Percentiles rank a stretch among this genome's conserved stretches.
Evolutionary conservation across 2,113 vertebrate genomes (phyloP).

Genomic region (Oreochromis tanganicae): DNA sequence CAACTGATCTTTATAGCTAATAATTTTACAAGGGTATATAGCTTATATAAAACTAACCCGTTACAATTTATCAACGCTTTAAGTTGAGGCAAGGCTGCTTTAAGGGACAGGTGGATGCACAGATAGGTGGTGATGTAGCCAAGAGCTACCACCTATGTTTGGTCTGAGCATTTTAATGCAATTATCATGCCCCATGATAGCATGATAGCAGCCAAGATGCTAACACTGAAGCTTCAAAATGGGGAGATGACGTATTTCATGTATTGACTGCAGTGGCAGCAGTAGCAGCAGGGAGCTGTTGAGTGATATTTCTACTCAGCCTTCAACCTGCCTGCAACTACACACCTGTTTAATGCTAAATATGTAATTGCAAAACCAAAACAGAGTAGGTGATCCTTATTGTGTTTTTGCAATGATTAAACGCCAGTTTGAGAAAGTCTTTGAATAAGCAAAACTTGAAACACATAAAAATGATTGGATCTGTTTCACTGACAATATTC

Average conservation of each 20-base stretch:
- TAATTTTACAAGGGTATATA: background rate
- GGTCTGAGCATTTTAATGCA: background rate
- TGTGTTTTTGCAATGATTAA: background rate
- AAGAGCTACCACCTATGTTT: background rate
- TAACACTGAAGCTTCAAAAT: background rate
- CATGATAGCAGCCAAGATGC: background rate
- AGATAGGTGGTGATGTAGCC: background rate
- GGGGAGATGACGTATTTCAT: background rate
- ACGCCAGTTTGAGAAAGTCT: background rate
- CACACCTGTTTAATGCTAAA: background rate
- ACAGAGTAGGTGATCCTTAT: background rate
- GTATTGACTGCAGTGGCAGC: background rate
- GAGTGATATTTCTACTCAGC: background rate
- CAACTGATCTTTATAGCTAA: background rate
- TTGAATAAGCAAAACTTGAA: background rate
- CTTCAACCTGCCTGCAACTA: background rate
- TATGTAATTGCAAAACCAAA: background rate
- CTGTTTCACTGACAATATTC: background rate
- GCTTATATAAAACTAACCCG: accelerated
- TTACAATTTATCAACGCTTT: background rate
- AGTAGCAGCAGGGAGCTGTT: background rate
- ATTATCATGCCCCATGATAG: background rate
- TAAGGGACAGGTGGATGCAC: background rate
- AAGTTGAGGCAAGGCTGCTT: background rate
- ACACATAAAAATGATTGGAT: background rate